Evolutionary conservation across 2,113 vertebrate species (phyloP).

Genomic region (Elephas maximus): DNA sequence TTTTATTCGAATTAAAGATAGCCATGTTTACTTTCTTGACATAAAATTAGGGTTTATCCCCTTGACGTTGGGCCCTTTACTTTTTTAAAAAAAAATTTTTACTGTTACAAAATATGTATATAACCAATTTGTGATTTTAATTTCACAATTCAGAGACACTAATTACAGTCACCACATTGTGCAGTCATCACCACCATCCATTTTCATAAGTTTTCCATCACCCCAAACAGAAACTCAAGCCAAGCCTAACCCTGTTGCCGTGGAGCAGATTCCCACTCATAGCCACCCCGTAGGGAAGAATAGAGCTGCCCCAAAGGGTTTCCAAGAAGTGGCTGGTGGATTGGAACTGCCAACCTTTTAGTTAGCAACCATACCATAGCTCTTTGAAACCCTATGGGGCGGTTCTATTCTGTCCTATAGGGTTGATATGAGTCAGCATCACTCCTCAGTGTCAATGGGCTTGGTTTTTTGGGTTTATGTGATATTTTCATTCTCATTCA

Average conservation of each 20-base stretch:
- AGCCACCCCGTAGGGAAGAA: no score
- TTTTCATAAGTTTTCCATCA: background rate
- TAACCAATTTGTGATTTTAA: background rate
- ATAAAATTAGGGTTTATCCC: background rate
- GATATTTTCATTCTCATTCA: constrained; percentile 53
- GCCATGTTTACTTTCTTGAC: constrained; percentile 41
- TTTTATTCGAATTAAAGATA: constrained; percentile 25
- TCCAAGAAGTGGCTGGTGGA: background rate
- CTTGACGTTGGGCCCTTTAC: background rate
- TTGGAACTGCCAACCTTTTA: background rate
- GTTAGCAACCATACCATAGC: background rate
- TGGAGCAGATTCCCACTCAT: no score
- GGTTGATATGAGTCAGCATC: no score
- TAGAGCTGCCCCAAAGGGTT: background rate
- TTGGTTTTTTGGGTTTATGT: background rate
- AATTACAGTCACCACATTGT: background rate
- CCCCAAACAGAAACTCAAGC: background rate
- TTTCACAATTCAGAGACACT: background rate
- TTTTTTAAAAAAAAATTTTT: background rate
- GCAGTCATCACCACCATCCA: background rate
- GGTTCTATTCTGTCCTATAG: no score
- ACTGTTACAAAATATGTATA: background rate
- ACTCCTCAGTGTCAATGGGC: no score
- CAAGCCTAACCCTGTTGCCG: no score
- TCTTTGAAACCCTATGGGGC: no score